These are phyloP conservation scores for Sarcophaga peregrina DNA, from an alignment of 1,140 invertebrate genomes.

Conservation along the genomic window DNA sequence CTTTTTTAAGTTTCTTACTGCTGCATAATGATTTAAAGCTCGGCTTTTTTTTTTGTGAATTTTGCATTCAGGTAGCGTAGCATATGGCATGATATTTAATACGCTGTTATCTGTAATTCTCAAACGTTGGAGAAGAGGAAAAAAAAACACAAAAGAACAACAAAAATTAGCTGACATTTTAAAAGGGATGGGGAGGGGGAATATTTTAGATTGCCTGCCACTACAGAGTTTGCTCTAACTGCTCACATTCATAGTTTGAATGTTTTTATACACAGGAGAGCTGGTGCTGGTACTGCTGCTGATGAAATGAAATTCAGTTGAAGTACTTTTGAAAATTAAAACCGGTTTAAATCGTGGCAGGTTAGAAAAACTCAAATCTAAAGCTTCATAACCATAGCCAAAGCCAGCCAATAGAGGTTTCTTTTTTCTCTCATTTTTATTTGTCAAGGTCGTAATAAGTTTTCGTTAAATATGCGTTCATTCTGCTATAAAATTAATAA, in stretches of 20 bases:
- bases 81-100: constrained; percentile 10
- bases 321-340: neutral
- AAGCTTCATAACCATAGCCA: neutral
- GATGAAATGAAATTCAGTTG: neutral
- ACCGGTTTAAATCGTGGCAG: neutral
- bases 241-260: no score
- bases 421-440: neutral
- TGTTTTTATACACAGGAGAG: no score
- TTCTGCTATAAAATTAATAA: neutral
- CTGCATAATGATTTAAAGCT: neutral
- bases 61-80: constrained; percentile 13
- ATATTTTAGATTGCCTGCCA: neutral
- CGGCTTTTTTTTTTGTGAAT: neutral
- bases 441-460: neutral
- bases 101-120: neutral
- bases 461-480: neutral
- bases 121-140: neutral
- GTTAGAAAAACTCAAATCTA: constrained; percentile 7
- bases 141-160: neutral
- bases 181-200: neutral
- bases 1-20: neutral
- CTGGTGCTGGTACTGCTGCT: no score
- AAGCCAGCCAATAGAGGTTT: neutral
- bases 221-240: no score
- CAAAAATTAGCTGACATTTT: neutral